phyloP scores from a whole-genome alignment of 2,888 invertebrate species.

The Chelonus formosanus region DNA sequence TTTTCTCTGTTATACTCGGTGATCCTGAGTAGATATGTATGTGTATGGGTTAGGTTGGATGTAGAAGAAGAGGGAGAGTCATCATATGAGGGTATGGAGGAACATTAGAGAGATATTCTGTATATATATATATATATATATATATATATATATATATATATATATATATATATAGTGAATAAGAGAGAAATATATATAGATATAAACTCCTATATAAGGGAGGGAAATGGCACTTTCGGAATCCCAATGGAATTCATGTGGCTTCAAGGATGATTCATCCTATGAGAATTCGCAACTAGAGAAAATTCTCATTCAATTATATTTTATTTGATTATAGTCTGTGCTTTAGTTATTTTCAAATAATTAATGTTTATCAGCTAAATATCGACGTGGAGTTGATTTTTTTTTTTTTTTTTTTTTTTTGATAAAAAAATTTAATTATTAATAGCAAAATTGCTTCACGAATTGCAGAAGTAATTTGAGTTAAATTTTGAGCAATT shows the following conservation, averaged over 20 bases:
- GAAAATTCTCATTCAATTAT: conserved; percentile 14
- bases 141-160: neutral
- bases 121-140: conserved; percentile 9
- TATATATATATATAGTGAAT: neutral
- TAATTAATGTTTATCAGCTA: too few relatives aligned
- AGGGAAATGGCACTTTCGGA: conserved; percentile 39
- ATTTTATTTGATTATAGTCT: too few relatives aligned
- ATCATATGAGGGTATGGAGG: neutral
- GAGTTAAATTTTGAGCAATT: too few relatives aligned
- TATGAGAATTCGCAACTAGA: conserved; percentile 34
- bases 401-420: too few relatives aligned
- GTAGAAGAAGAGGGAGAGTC: neutral
- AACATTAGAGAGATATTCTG: neutral
- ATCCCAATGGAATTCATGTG: conserved; percentile 38
- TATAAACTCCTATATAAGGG: conserved; percentile 4
- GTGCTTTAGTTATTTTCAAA: too few relatives aligned
- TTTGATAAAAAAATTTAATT: too few relatives aligned
- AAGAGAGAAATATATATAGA: neutral
- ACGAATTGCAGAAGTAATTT: too few relatives aligned
- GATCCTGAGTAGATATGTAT: conserved; percentile 15
- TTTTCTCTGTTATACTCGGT: conserved; percentile 12
- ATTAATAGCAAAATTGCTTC: too few relatives aligned
- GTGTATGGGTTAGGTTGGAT: neutral
- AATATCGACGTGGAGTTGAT: too few relatives aligned
- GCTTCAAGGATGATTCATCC: conserved; percentile 41